Conservation (phyloP, 2,888 invertebrate species). For the Thereva nobilitata region DNA sequence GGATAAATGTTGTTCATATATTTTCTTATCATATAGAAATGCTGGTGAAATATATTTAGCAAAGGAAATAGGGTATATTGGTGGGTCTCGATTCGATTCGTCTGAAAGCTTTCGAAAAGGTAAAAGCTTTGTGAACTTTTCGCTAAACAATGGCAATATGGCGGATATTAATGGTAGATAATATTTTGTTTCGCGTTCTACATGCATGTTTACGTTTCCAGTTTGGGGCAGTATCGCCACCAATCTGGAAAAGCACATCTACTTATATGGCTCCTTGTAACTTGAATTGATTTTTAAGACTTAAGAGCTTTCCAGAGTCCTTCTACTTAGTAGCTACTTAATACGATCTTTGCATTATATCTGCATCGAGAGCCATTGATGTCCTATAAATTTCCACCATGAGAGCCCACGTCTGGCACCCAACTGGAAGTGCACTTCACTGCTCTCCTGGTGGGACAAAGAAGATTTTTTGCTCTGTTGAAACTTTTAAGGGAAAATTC, state of each 20-base stretch:
- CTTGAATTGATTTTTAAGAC: constrained; percentile 39
- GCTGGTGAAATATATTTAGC: background rate
- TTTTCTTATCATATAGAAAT: constrained; percentile 13
- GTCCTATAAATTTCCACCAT: constrained; percentile 36
- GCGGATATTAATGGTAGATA: constrained; percentile 26
- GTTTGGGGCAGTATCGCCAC: constrained; percentile 17
- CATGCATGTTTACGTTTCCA: constrained; percentile 19
- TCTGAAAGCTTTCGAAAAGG: constrained; percentile 26
- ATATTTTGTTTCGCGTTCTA: constrained; percentile 13
- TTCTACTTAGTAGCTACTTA: constrained; percentile 31
- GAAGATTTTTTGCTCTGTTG: background rate
- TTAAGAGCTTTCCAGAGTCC: constrained; percentile 37
- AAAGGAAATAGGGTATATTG: too few species aligned
- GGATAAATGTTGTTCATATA: background rate
- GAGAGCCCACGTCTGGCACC: too few species aligned
- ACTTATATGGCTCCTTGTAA: constrained; percentile 35
- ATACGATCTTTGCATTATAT: constrained; percentile 24
- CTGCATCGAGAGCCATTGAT: constrained; percentile 21
- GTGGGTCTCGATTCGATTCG: background rate
- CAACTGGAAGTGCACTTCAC: too few species aligned
- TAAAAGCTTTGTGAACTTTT: constrained; percentile 17
- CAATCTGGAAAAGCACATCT: constrained; percentile 16
- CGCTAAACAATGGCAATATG: constrained; percentile 24
- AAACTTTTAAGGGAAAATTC: background rate
- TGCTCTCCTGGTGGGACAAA: background rate